These are phyloP conservation scores for Cancer borealis DNA, from an alignment of 2,888 invertebrate species.

Conservation along the genomic window DNA sequence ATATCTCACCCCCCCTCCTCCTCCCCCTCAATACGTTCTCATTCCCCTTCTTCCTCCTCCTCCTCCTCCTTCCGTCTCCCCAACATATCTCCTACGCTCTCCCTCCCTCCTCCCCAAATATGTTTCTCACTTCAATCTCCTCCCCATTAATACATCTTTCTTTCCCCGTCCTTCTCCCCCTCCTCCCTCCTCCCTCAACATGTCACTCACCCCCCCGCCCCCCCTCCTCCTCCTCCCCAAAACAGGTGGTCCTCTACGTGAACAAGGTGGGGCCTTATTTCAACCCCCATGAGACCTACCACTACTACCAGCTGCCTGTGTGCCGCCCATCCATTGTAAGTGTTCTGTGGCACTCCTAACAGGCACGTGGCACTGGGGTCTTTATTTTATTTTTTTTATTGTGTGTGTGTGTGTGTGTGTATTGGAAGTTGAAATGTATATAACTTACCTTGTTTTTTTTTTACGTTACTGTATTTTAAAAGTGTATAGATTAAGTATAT, in stretches of 20 bases:
- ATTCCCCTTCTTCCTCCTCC: neutral
- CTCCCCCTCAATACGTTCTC: neutral
- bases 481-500: neutral
- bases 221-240: neutral
- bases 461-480: no score
- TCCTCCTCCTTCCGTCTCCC: neutral
- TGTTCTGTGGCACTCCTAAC: neutral
- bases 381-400: no score
- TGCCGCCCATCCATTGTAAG: slow-evolving; percentile 81
- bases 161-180: neutral
- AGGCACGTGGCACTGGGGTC: neutral
- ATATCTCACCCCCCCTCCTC: neutral
- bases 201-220: neutral
- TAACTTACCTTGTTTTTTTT: no score
- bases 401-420: no score
- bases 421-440: no score
- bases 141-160: neutral
- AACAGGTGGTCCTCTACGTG: slow-evolving; percentile 81
- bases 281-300: slow-evolving; percentile 83
- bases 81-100: neutral
- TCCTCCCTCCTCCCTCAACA: no score
- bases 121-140: neutral
- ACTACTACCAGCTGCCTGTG: slow-evolving; percentile 82
- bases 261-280: slow-evolving; percentile 83
- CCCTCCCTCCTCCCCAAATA: neutral